A percentile compares a stretch with the other conserved stretches of the same genome.
These are phyloP conservation scores for Eristalinus sepulchralis DNA, from an alignment of 2,888 invertebrate genomes.

Conservation along the genomic window DNA sequence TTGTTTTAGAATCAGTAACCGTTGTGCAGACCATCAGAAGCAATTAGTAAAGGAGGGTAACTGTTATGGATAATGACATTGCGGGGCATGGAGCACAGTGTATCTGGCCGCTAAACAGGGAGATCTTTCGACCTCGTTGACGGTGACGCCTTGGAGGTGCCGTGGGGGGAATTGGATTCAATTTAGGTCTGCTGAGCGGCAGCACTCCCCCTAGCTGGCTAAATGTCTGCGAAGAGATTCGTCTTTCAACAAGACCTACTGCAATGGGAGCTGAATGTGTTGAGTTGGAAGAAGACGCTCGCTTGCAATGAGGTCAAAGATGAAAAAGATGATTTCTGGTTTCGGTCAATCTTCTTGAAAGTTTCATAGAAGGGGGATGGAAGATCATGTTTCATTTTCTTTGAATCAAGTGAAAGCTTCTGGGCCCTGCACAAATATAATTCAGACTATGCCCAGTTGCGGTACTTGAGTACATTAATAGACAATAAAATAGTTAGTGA, in stretches of 20 bases:
- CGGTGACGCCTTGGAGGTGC: constrained; percentile 24
- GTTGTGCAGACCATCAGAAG: constrained; percentile 35
- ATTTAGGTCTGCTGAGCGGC: not conserved
- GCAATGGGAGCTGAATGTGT: constrained; percentile 22
- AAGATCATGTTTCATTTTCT: not conserved
- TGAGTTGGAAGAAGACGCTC: not conserved
- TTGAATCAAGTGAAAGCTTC: not conserved
- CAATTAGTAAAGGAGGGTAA: constrained; percentile 42
- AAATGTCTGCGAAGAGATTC: not conserved
- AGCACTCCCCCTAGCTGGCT: constrained; percentile 1
- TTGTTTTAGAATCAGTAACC: constrained; percentile 47
- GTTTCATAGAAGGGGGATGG: not conserved
- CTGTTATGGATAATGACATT: constrained; percentile 43
- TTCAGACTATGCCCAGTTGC: too few species aligned
- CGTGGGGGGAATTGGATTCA: constrained; percentile 22
- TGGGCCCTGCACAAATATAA: too few species aligned
- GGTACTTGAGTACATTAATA: too few species aligned
- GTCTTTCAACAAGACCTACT: constrained; percentile 6
- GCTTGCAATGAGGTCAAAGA: constrained; percentile 14
- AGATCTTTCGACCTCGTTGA: constrained; percentile 27
- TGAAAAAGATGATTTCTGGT: not conserved
- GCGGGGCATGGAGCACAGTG: constrained; percentile 15
- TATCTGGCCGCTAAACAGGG: constrained; percentile 8
- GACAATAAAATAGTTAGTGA: too few species aligned
- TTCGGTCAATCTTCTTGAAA: not conserved